phyloP scores from a whole-genome alignment of 2,888 invertebrate species.

The Ernsta delagoae region DNA sequence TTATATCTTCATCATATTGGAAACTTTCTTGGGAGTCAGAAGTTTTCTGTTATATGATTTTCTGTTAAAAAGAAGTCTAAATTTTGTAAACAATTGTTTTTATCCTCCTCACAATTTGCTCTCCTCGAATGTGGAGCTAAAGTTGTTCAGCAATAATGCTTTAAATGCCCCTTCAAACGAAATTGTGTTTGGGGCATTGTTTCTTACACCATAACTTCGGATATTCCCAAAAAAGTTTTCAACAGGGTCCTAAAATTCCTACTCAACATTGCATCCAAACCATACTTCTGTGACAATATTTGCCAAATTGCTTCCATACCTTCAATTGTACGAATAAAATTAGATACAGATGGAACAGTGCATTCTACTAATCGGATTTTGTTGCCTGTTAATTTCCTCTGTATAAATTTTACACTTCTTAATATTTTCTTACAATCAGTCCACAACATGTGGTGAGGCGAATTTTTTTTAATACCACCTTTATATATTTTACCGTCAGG shows the following conservation, averaged over 20 bases:
- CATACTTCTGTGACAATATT: neutral
- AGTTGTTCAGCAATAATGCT: neutral
- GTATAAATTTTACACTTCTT: neutral
- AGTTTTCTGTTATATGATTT: neutral
- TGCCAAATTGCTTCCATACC: neutral
- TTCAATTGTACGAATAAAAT: neutral
- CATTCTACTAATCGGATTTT: neutral
- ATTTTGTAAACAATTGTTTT: neutral
- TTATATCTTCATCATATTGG: no score
- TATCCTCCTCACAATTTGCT: neutral
- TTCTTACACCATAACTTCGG: neutral
- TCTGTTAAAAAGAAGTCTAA: neutral
- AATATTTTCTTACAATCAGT: neutral
- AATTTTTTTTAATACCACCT: neutral
- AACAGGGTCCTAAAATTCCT: constrained; percentile 8
- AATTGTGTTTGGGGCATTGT: neutral
- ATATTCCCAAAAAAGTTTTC: constrained; percentile 22
- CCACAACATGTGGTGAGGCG: neutral
- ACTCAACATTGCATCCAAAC: neutral
- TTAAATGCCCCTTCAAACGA: neutral
- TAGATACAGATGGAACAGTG: neutral
- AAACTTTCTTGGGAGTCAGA: no score
- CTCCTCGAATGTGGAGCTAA: neutral
- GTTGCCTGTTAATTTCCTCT: neutral
- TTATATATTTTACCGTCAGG: neutral